A percentile compares a stretch with the other conserved stretches of the same genome.
phyloP scores from a whole-genome alignment of 2,797 vertebrate species.

The Sebastes aleutianus region DNA sequence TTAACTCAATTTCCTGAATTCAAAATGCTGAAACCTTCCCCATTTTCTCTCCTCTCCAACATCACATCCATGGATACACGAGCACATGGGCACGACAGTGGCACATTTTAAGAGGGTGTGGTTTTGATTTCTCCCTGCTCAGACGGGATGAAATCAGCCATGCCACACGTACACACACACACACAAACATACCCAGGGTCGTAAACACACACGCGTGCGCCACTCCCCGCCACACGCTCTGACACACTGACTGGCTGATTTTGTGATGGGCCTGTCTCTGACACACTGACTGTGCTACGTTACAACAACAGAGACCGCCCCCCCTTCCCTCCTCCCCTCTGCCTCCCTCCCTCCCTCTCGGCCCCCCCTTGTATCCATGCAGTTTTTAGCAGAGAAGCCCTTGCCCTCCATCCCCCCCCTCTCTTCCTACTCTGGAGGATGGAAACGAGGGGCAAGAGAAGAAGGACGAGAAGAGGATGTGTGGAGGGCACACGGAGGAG shows the following conservation, averaged over 20 bases:
- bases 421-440: conserved; percentile 58
- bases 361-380: conserved; percentile 86
- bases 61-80: conserved; percentile 16
- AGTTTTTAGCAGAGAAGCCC: conserved; percentile 82
- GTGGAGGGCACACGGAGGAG: conserved; percentile 59
- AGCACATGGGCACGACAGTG: conserved; percentile 28
- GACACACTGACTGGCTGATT: conserved; percentile 76
- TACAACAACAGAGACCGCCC: conserved; percentile 67
- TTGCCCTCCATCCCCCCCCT: conserved; percentile 42
- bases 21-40: background rate
- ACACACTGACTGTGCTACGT: conserved; percentile 73
- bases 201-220: conserved; percentile 43
- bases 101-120: conserved; percentile 67
- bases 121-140: conserved; percentile 43
- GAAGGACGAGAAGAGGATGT: conserved; percentile 57
- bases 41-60: conserved; percentile 27
- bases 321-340: conserved; percentile 22
- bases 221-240: conserved; percentile 44
- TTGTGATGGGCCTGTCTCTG: conserved; percentile 69
- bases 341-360: conserved; percentile 26
- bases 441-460: conserved; percentile 65
- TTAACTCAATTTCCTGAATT: background rate
- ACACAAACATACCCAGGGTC: conserved; percentile 17
- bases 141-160: conserved; percentile 55
- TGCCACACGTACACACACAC: conserved; percentile 17